phyloP scores from a whole-genome alignment of 2,113 vertebrate genomes.

The Okapia johnstoni region DNA sequence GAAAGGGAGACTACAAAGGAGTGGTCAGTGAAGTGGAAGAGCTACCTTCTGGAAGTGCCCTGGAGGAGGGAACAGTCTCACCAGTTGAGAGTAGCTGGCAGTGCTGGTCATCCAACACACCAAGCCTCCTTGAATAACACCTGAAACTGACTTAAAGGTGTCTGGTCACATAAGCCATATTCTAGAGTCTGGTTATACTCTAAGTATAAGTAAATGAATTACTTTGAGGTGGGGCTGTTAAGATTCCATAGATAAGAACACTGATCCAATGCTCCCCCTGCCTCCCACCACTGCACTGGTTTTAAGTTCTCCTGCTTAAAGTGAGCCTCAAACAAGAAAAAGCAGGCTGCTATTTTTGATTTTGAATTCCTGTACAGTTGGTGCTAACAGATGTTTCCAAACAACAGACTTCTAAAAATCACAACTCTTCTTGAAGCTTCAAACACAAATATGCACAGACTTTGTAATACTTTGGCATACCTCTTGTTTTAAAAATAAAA shows the following conservation, averaged over 20 bases:
- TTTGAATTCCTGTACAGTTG: slow-evolving; percentile 60
- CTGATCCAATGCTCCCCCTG: neutral
- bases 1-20: neutral
- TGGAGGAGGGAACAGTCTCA: rapidly evolving
- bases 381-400: slow-evolving; percentile 72
- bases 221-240: neutral
- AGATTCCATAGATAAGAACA: neutral
- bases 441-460: slow-evolving; percentile 30
- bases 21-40: no score
- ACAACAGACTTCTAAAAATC: slow-evolving; percentile 58
- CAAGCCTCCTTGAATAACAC: neutral
- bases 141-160: neutral
- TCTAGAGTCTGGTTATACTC: neutral
- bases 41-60: neutral
- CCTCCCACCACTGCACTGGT: neutral
- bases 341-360: slow-evolving; percentile 32
- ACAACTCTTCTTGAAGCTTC: slow-evolving; percentile 61
- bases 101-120: neutral
- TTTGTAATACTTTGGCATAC: slow-evolving; percentile 25
- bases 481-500: neutral
- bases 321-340: slow-evolving; percentile 21
- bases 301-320: slow-evolving; percentile 5
- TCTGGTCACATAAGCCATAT: neutral
- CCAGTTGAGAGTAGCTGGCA: neutral
- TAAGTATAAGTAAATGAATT: neutral